A percentile compares a stretch with the other conserved stretches of the same genome.
phyloP scores from a whole-genome alignment of 2,888 invertebrate genomes.

The Drosophila neutralis region DNA sequence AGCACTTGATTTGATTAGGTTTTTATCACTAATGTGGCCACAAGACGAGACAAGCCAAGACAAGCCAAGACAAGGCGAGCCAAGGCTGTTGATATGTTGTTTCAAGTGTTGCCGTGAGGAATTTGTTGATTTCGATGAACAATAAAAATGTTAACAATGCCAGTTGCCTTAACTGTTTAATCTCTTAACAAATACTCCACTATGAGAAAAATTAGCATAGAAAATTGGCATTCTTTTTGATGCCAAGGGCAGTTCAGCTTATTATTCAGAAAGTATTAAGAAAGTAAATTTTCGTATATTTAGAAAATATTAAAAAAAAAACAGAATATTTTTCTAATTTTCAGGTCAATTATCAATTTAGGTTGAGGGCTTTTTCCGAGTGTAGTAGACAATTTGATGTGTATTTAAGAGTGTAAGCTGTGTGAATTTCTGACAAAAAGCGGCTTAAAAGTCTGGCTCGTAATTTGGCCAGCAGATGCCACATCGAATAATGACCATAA shows the following conservation, averaged over 20 bases:
- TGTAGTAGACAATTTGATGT: background rate
- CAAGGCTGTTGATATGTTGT: background rate
- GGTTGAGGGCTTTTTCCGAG: background rate
- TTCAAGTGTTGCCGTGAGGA: background rate
- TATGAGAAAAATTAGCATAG: background rate
- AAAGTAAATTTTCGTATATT: background rate
- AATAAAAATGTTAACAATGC: background rate
- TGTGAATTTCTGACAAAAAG: conserved; percentile 15
- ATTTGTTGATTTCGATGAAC: background rate
- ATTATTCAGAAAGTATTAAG: background rate
- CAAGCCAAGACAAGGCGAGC: conserved; percentile 2
- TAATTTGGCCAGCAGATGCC: conserved; percentile 31
- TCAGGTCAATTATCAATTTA: background rate
- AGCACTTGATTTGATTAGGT: conserved; percentile 56
- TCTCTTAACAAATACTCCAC: background rate
- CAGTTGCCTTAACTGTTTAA: background rate
- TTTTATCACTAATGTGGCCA: conserved; percentile 25
- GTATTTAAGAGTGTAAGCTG: background rate
- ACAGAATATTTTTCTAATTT: background rate
- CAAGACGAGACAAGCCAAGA: background rate
- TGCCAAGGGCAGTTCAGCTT: background rate
- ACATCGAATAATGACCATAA: conserved; percentile 46
- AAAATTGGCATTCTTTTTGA: background rate
- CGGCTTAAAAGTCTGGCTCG: conserved; percentile 11
- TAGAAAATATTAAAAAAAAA: background rate